Evolutionary conservation across 1,140 invertebrate genomes (phyloP), one percentile per base, ranked within the genome.

Genomic region (Drosophila biarmipes): DNA sequence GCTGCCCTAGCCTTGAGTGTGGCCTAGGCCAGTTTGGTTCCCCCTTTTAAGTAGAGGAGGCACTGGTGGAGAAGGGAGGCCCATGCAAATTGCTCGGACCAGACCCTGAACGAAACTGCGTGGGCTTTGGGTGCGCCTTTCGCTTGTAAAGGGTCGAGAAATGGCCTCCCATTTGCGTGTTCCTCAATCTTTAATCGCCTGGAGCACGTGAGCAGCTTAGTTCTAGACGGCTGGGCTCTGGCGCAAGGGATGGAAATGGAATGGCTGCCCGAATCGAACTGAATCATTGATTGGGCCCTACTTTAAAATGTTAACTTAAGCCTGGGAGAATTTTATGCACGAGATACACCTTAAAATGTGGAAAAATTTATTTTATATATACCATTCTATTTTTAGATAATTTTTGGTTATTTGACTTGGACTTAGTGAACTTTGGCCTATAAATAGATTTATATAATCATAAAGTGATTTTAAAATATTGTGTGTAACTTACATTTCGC

Each of bases 101-200:
- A 43, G 43, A 35, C 57, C 63, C 49, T 68, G 64, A 29, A 38
- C 24, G 17, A 17, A 17, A 38, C 35, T 59, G 49, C 43, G 35
- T 62, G 67, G 64, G 74, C 74, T 45, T 75, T 69, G 74, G 74
- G 59, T 42, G 76, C 63, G 75, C 71, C 84, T 57, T 81, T 79
- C 49, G 34, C 73, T 69, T 85, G 80, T 86, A 61, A 72, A 51
- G 66, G 15, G 37, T 34, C 54, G 53, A 69, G 53, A 52, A 72
- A 72, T 59, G 67, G 46, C 56, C 56, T 71, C 46, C 58, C 57
- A 57, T 56, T 89, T 89, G 75, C 75, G 75, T 87, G 82, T 59
- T 35, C 48, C 42, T 55, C 53, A 45, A 53, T 46, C 66, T 51
- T 62, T 84, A 89, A 89, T 89, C 79, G 85, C 52, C 15, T 35